Base-by-base conservation (phyloP, 64 coral and sea anemone genomes). In the Porites lutea region DNA sequence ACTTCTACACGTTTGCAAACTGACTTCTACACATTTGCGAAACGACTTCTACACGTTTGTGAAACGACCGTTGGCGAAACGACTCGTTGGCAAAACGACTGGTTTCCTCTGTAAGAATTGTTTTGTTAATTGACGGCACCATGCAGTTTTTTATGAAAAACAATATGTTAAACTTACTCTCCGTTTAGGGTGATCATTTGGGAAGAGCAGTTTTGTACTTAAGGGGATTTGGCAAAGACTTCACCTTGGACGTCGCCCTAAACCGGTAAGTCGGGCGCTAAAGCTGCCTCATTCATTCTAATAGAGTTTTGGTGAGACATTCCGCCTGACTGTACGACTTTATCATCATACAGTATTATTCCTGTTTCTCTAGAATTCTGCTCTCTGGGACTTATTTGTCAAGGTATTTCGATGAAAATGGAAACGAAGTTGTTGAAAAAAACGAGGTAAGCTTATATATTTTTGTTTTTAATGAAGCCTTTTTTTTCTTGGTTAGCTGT, bases 191-290 rank as follows among this genome's bases (percentile, higher is more conserved):
- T 68, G 63, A 68, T 66, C 60, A 69, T 69, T 20, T 64, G 12
- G 48, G 63, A 51, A 84, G 63, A 84, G 62, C 81, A 11, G 12
- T 68, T 13, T 22, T 84, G 45, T 84, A 16, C 46, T 50, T 84
- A 19, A 84, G 81, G 69, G 81, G 81, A 84, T 84, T 84, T 16
- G 81, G 81, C 62, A 68, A 84, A 47, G 59, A 84, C 6, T 84
- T 84, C n/a, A 16, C 69, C 15, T 52, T 84, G 48, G 81, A 68
- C 69, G 81, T 84, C 44, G 45, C 64, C 3, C 81, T 52, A 49
- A 84, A 84, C 63, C 63, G 62, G 81, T 84, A 84, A 68, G 81
- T 14, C 43, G 48, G 5, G 43, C 45, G 37, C 10, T 46, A 20
- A 61, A 14, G 2, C 20, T 5, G 13, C 49, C n/a, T 37, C 27